Conservation (phyloP, 2,113 vertebrate species). For the Antechinus stuartii region DNA sequence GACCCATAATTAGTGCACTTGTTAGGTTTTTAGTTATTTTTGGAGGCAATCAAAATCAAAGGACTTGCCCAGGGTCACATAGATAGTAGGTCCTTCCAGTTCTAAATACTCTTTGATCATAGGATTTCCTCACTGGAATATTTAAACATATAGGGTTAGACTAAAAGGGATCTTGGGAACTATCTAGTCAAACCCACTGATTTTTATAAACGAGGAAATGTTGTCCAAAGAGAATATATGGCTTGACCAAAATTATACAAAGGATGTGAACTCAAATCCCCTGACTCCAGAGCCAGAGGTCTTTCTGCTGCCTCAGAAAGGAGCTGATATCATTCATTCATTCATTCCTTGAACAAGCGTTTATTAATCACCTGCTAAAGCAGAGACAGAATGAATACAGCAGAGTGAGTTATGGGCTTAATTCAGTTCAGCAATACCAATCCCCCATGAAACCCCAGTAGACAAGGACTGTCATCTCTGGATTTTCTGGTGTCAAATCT, state of each 20-base stretch:
- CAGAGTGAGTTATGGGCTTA: too few relatives aligned
- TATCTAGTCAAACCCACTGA: not conserved
- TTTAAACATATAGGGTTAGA: not conserved
- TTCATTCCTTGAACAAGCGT: not conserved
- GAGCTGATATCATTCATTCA: not conserved
- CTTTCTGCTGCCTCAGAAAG: rapidly evolving
- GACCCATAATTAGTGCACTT: too few relatives aligned
- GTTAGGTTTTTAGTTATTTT: too few relatives aligned
- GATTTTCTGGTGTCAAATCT: not conserved
- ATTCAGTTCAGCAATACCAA: not conserved
- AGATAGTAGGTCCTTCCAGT: not conserved
- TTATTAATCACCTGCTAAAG: not conserved
- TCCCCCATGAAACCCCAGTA: not conserved
- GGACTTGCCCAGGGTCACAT: not conserved
- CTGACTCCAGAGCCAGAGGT: not conserved
- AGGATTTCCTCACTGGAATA: not conserved
- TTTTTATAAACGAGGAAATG: not conserved
- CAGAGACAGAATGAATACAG: not conserved
- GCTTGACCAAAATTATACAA: not conserved
- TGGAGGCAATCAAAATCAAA: not conserved
- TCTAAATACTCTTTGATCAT: not conserved
- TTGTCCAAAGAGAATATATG: not conserved
- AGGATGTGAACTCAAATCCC: not conserved
- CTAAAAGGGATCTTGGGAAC: not conserved
- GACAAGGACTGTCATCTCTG: not conserved